Evolutionary conservation across 1,140 invertebrate species (phyloP).

Genomic region (Lepeophtheirus salmonis): DNA sequence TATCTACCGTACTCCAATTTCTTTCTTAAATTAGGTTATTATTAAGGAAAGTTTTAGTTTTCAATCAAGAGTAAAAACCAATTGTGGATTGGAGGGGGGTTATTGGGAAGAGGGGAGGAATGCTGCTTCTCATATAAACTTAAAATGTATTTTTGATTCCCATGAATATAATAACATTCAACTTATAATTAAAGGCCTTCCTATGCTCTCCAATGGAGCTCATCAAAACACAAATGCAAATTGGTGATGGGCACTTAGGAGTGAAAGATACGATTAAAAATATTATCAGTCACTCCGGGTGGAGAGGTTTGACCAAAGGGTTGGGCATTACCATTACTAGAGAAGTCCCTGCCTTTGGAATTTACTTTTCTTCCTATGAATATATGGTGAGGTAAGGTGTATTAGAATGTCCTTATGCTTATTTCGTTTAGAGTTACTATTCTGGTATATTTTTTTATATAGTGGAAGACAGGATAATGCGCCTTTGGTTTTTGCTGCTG

Average conservation of each 20-base stretch:
- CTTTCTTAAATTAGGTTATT: too few relatives aligned
- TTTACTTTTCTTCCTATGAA: constrained; percentile 56
- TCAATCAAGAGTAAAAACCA: too few relatives aligned
- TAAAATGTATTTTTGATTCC: too few relatives aligned
- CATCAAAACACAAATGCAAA: constrained; percentile 61
- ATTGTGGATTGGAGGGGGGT: too few relatives aligned
- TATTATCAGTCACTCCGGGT: constrained; percentile 41
- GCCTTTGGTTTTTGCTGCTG: constrained; percentile 44
- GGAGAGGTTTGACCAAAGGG: constrained; percentile 50
- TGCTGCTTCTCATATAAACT: too few relatives aligned
- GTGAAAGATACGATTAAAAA: constrained; percentile 38
- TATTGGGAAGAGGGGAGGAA: too few relatives aligned
- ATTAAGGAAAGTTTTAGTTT: too few relatives aligned
- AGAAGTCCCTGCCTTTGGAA: constrained; percentile 41
- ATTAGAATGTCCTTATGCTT: constrained; percentile 20
- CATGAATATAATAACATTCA: too few relatives aligned
- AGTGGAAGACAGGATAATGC: constrained; percentile 20
- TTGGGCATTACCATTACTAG: constrained; percentile 43
- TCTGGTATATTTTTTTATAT: background rate
- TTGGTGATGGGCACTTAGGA: constrained; percentile 26
- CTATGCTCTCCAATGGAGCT: constrained; percentile 65
- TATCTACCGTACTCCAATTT: too few relatives aligned
- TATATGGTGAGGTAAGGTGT: constrained; percentile 31
- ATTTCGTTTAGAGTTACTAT: constrained; percentile 21
- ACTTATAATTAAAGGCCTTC: constrained; percentile 54